These are phyloP conservation scores for Pseudobourletiella spinata DNA, from an alignment of 1,140 invertebrate genomes.

Conservation along the genomic window DNA sequence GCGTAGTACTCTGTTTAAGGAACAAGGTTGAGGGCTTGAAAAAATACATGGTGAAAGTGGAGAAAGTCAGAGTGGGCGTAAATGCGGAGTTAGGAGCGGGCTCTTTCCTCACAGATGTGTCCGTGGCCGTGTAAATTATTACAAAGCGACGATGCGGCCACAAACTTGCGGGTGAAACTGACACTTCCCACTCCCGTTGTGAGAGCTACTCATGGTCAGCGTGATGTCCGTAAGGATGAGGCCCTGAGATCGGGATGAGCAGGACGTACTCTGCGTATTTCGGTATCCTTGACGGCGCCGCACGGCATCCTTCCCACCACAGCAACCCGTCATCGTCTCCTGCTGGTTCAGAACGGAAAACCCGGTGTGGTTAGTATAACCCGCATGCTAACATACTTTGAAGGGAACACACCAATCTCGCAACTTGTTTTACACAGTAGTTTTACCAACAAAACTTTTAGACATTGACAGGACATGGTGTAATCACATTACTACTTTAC, in stretches of 20 bases:
- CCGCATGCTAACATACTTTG: too few species aligned
- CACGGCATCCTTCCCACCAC: conserved; percentile 10
- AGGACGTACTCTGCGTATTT: background rate
- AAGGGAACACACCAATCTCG: too few species aligned
- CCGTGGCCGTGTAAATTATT: too few species aligned
- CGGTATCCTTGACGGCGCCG: background rate
- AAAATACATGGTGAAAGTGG: too few species aligned
- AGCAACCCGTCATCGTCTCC: conserved; percentile 25
- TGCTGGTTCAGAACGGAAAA: background rate
- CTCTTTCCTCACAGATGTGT: too few species aligned
- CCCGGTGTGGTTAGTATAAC: too few species aligned
- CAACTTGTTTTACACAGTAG: too few species aligned
- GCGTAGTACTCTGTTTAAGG: too few species aligned
- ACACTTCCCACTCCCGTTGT: conserved; percentile 5
- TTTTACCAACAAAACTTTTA: background rate
- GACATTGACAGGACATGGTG: background rate
- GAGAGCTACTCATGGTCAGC: background rate
- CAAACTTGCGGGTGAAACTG: background rate
- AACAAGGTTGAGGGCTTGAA: too few species aligned
- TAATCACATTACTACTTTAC: background rate
- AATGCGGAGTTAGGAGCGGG: too few species aligned
- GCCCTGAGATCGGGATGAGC: conserved; percentile 18
- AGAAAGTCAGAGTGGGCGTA: too few species aligned
- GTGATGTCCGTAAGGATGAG: conserved; percentile 25
- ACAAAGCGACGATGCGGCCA: too few species aligned